Evolutionary conservation across 2,113 vertebrate genomes (phyloP), one percentile per base, ranked within the genome.

Genomic region (Copsychus sechellarum): DNA sequence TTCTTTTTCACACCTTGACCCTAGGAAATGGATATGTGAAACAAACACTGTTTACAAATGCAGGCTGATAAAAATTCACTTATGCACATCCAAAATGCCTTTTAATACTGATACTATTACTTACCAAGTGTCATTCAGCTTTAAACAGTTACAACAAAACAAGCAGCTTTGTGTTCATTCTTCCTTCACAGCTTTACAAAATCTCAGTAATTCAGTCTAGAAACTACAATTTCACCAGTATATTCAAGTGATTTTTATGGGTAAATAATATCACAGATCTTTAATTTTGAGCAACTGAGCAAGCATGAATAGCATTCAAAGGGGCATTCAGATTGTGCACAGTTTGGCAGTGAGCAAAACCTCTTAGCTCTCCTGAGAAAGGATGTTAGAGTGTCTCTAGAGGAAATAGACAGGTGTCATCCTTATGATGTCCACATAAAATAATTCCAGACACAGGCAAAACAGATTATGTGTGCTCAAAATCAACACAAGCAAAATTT

Each of bases 1-100:
- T 99, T 99, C 97, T 97, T 99, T 97, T 98, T 98, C 40, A 99
- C 98, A 91, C 98, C 98, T 70, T 98, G 98, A 78, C 99, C 99
- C 99, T 99, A 97, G 90, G 90, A 87, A 97, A 96, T 20, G 33
- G 79, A 81, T 47, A 92, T 14, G 14, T 70, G 69, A 62, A 77
- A 51, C 16, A 36, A 51, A 8, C 4, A 42, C 5, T 56, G 10
- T 47, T 91, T 51, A 56, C 2, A 73, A 54, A 60, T 6, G 54
- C 9, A 69, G 56, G 17, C 43, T 78, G 40, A 80, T 60, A 29
- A 90, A 90, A 88, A 88, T 28, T 86, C 31, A 80, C 28, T 61
- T 36, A 61, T 26, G 69, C 18, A 61, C 28, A 48, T 34, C 33
- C 43, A 58, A 77, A 94, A 94, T 53, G 4, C 54, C 19, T 80